Conservation (phyloP, 1,140 invertebrate genomes). For the Pentalonia nigronervosa region DNA sequence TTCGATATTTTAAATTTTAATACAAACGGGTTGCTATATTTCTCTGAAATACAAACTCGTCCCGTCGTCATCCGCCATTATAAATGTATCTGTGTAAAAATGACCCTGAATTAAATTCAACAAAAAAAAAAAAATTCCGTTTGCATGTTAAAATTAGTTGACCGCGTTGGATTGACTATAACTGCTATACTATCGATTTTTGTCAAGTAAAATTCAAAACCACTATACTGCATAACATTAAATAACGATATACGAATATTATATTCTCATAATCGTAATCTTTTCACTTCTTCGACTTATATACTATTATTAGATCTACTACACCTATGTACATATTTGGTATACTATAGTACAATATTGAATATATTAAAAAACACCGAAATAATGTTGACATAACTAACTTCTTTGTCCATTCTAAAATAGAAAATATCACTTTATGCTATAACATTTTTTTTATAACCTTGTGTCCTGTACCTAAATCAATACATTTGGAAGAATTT, state of each 20-base stretch:
- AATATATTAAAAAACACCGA: too few relatives aligned
- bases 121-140: not conserved
- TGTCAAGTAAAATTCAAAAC: not conserved
- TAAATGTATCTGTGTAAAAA: not conserved
- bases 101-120: not conserved
- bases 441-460: not conserved
- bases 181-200: not conserved
- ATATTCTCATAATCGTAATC: not conserved
- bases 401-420: not conserved
- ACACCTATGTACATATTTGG: too few relatives aligned
- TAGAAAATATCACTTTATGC: not conserved
- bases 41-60: not conserved
- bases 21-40: not conserved
- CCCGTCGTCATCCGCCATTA: not conserved
- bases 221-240: not conserved
- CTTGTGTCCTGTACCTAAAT: not conserved
- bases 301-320: too few relatives aligned
- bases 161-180: not conserved
- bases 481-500: not conserved
- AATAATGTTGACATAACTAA: too few relatives aligned
- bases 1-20: not conserved
- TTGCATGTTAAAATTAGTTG: not conserved
- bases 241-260: not conserved
- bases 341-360: too few relatives aligned
- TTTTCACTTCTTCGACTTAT: not conserved